phyloP scores from a whole-genome alignment of 2,888 invertebrate genomes.

The Watsonalla cultraria region DNA sequence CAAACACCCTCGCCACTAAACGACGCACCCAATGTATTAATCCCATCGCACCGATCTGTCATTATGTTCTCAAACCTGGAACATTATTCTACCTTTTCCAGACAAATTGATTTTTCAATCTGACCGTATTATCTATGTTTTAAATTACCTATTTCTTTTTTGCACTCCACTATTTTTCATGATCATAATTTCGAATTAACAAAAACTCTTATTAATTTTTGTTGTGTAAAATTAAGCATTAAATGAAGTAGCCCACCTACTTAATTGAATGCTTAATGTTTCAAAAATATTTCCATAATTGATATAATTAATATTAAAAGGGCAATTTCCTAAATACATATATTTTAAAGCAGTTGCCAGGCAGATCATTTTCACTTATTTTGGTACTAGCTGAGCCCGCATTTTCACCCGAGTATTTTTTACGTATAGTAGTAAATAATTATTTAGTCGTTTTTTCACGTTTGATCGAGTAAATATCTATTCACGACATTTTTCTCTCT shows the following conservation, averaged over 20 bases:
- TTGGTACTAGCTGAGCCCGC: too few relatives aligned
- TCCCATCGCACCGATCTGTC: conserved; percentile 24
- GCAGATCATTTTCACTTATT: too few relatives aligned
- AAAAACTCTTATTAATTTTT: background rate
- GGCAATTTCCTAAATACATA: conserved; percentile 35
- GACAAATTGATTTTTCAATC: too few relatives aligned
- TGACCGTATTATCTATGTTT: too few relatives aligned
- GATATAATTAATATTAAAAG: conserved; percentile 27
- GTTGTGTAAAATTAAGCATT: conserved; percentile 2
- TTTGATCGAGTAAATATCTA: too few relatives aligned
- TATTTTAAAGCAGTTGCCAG: conserved; percentile 14
- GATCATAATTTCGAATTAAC: too few relatives aligned
- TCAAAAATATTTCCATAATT: conserved; percentile 16
- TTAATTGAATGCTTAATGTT: background rate
- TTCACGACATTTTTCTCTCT: too few relatives aligned
- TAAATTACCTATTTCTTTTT: too few relatives aligned
- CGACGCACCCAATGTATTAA: conserved; percentile 44
- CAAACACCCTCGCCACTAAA: conserved; percentile 42
- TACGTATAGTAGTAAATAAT: too few relatives aligned
- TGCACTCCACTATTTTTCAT: too few relatives aligned
- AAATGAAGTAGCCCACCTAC: background rate
- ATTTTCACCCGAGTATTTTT: too few relatives aligned
- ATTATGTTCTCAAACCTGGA: conserved; percentile 37
- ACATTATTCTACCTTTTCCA: conserved; percentile 6
- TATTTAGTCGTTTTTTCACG: too few relatives aligned